phyloP scores from a whole-genome alignment of 2,888 invertebrate species.

The Pachymerium ferrugineum region DNA sequence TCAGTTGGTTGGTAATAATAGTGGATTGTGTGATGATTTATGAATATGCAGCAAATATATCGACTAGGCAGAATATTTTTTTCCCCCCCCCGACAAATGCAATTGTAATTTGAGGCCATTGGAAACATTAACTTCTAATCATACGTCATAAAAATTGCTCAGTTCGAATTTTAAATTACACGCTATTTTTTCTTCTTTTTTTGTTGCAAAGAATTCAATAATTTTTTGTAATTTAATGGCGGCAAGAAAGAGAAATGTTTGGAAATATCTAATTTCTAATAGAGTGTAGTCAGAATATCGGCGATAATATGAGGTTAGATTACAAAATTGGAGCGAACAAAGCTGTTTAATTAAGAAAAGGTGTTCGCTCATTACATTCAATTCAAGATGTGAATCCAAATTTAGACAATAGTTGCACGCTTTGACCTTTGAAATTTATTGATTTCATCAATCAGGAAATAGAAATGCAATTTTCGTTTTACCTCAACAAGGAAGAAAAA shows the following conservation, averaged over 20 bases:
- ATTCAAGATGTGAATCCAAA: too few relatives aligned
- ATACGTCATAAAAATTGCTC: not conserved
- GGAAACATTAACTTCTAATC: constrained; percentile 13
- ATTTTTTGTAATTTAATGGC: too few relatives aligned
- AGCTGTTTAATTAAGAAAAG: too few relatives aligned
- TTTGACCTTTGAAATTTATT: constrained; percentile 16
- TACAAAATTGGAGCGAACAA: too few relatives aligned
- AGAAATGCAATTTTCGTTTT: not conserved
- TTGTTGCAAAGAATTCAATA: too few relatives aligned
- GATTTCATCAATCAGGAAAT: constrained; percentile 21
- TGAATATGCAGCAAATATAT: constrained; percentile 11
- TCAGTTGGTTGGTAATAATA: not conserved
- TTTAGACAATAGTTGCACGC: not conserved
- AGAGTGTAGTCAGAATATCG: too few relatives aligned
- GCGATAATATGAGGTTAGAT: too few relatives aligned
- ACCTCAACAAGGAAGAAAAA: not conserved
- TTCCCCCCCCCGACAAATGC: not conserved
- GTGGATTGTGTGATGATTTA: constrained; percentile 2
- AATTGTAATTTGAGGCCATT: constrained; percentile 3
- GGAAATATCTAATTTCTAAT: too few relatives aligned
- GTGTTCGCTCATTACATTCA: too few relatives aligned
- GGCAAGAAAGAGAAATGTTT: too few relatives aligned
- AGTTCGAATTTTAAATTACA: not conserved
- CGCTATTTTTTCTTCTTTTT: too few relatives aligned
- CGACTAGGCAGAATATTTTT: constrained; percentile 10